phyloP scores from a whole-genome alignment of 2,113 vertebrate genomes.

The Nothoprocta pentlandii region DNA sequence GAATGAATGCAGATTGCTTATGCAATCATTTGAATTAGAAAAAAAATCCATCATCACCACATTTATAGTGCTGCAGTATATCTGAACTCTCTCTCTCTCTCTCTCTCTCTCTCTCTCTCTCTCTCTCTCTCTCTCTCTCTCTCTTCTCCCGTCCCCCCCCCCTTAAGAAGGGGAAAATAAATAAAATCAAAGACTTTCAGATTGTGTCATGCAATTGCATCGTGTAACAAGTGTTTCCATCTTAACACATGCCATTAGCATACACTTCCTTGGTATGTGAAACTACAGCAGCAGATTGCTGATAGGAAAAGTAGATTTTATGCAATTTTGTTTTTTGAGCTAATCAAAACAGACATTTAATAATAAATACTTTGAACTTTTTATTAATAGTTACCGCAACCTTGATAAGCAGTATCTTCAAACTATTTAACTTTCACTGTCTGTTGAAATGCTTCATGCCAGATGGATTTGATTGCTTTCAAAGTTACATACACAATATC shows the following conservation, averaged over 20 bases:
- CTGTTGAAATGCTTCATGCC: neutral
- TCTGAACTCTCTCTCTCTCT: neutral
- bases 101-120: neutral
- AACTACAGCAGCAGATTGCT: neutral
- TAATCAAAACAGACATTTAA: neutral
- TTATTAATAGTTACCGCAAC: neutral
- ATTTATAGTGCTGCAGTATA: neutral
- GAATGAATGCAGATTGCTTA: neutral
- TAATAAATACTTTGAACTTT: neutral
- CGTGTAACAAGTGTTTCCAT: neutral
- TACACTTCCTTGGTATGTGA: neutral
- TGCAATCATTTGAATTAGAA: neutral
- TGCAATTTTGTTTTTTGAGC: neutral
- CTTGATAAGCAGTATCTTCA: neutral
- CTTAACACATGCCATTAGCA: neutral
- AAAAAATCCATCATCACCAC: neutral
- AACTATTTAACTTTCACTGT: neutral
- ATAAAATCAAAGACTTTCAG: neutral
- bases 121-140: neutral
- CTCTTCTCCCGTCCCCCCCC: neutral
- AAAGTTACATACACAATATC: neutral
- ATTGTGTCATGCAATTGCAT: neutral
- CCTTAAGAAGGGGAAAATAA: neutral
- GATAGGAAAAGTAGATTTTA: neutral
- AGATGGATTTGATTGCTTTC: neutral